Evolutionary conservation across 2,888 invertebrate genomes (phyloP).

Genomic region (Caenorhabditis panamensis): DNA sequence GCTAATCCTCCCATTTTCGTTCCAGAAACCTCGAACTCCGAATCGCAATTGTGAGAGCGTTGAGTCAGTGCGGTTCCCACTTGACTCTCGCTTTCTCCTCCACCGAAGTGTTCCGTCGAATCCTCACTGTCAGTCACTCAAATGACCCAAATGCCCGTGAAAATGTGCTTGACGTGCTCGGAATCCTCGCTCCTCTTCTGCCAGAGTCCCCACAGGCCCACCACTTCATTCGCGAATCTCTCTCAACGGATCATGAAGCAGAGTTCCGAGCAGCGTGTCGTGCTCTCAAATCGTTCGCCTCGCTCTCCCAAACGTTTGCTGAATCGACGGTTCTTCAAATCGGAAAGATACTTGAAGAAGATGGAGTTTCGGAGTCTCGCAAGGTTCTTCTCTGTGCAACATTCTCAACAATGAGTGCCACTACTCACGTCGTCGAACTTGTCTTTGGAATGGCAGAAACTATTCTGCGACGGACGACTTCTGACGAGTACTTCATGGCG

Average conservation of each 20-base stretch:
- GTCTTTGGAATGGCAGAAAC: constrained; percentile 50
- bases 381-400: constrained; percentile 36
- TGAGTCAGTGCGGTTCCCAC: constrained; percentile 96
- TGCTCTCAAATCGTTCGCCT: constrained; percentile 94
- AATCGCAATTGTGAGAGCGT: constrained; percentile 92
- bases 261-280: constrained; percentile 97
- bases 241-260: constrained; percentile 93
- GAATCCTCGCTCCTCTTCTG: constrained; percentile 21
- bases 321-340: constrained; percentile 45
- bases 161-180: constrained; percentile 85
- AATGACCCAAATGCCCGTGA: constrained; percentile 96
- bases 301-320: constrained; percentile 88
- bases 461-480: constrained; percentile 40
- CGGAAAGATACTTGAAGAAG: constrained; percentile 55
- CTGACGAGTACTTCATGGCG: constrained; percentile 46
- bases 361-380: constrained; percentile 20
- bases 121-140: constrained; percentile 95
- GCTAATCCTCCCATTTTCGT: too few species aligned
- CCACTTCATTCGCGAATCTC: constrained; percentile 68
- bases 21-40: constrained; percentile 90
- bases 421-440: constrained; percentile 39
- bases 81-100: constrained; percentile 91
- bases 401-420: constrained; percentile 54
- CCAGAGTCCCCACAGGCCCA: constrained; percentile 60
- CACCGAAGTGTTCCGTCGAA: constrained; percentile 82